Percentiles rank a stretch among this genome's conserved stretches.
These are phyloP conservation scores for Drosophila hawaiiensis DNA, from an alignment of 2,888 invertebrate genomes.

Conservation along the genomic window DNA sequence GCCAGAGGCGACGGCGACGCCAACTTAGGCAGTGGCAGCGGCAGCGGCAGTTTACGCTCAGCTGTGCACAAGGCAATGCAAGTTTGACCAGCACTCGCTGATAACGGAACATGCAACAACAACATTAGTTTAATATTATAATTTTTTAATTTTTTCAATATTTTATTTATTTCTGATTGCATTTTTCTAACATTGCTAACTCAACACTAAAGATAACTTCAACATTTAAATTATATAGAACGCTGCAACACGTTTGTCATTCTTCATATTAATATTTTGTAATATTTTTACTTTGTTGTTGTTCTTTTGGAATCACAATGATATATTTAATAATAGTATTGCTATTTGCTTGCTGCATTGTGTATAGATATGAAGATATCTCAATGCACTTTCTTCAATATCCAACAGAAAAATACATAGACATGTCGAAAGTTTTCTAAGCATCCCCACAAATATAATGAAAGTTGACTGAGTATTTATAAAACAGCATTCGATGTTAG, in stretches of 20 bases:
- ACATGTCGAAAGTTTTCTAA: not conserved
- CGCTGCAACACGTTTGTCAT: not conserved
- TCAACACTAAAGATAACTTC: not conserved
- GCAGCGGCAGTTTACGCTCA: conserved; percentile 46
- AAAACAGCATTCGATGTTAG: conserved; percentile 42
- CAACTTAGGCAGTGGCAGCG: conserved; percentile 9
- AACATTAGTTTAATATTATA: not conserved
- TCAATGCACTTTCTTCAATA: not conserved
- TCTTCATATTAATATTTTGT: not conserved
- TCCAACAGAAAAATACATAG: not conserved
- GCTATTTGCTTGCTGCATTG: not conserved
- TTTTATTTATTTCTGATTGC: not conserved
- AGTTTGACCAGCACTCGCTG: conserved; percentile 32
- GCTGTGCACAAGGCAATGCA: conserved; percentile 57
- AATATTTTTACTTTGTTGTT: not conserved
- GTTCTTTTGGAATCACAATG: not conserved
- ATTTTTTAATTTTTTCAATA: not conserved
- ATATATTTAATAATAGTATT: not conserved
- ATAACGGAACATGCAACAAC: conserved; percentile 32
- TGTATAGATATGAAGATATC: not conserved
- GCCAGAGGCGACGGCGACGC: conserved; percentile 33
- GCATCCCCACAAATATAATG: not conserved
- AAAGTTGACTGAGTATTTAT: not conserved
- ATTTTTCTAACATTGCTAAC: not conserved
- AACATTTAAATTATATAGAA: not conserved